Evolutionary conservation across 1,140 invertebrate species (phyloP).

Genomic region (Drosophila miranda): DNA sequence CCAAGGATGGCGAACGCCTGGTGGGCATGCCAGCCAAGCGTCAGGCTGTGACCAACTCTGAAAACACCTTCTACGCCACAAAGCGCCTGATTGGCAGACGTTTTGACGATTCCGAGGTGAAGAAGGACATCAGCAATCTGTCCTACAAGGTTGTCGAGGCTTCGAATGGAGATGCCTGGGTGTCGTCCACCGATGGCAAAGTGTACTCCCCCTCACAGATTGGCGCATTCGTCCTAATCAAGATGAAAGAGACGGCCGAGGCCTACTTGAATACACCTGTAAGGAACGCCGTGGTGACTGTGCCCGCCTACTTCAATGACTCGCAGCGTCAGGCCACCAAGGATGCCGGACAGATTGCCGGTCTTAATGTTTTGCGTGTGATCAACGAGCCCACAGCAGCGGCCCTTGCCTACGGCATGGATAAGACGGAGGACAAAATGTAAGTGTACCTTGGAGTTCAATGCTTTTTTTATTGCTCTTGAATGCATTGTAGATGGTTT

Average conservation of each 20-base stretch:
- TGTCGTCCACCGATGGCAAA: constrained; percentile 95
- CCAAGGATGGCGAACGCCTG: constrained; percentile 95
- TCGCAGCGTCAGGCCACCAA: constrained; percentile 98
- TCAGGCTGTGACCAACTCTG: constrained; percentile 99
- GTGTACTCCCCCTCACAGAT: constrained; percentile 97
- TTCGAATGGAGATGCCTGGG: constrained; percentile 99
- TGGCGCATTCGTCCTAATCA: constrained; percentile 95
- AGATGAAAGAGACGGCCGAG: constrained; percentile 99
- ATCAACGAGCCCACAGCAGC: constrained; percentile 99
- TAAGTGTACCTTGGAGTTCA: constrained; percentile 83
- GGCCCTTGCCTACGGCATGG: constrained; percentile 98
- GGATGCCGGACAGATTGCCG: constrained; percentile 98
- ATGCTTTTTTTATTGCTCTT: not conserved
- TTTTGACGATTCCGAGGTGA: constrained; percentile 98
- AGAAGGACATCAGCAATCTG: constrained; percentile 97
- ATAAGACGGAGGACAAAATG: constrained; percentile 99
- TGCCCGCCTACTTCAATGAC: constrained; percentile 98
- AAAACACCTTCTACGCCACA: constrained; percentile 99
- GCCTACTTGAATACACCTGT: constrained; percentile 91
- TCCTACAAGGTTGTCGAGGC: constrained; percentile 99
- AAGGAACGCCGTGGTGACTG: constrained; percentile 96
- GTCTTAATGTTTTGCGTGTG: constrained; percentile 96
- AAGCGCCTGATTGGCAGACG: constrained; percentile 98
- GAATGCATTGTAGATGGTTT: not conserved
- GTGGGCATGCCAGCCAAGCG: constrained; percentile 99